phyloP scores from a whole-genome alignment of 2,797 vertebrate species.

The Saxicola maurus region DNA sequence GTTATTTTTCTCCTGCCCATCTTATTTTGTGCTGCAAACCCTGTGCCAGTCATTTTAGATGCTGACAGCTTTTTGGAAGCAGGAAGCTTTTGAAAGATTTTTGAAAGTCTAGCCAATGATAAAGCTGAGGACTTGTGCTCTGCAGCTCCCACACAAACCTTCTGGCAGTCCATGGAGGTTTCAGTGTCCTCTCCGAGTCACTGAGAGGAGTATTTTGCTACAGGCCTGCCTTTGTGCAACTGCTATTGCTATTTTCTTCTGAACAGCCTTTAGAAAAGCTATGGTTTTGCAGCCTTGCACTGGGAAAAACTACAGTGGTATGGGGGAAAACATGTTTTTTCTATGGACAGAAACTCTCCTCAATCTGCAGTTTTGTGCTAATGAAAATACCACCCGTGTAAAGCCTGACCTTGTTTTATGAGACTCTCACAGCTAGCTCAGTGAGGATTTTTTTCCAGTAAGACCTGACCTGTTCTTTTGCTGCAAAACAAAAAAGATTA shows the following conservation, averaged over 20 bases:
- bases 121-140: background rate
- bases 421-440: background rate
- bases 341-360: background rate
- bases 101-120: background rate
- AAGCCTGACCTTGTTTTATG: background rate
- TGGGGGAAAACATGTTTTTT: background rate
- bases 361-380: background rate
- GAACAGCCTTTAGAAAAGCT: background rate
- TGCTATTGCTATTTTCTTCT: background rate
- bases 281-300: background rate
- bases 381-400: background rate
- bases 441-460: background rate
- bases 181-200: conserved; percentile 7
- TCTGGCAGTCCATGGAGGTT: background rate
- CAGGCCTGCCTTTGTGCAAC: background rate
- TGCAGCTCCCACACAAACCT: conserved; percentile 1
- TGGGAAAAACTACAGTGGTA: background rate
- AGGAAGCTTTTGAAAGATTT: background rate
- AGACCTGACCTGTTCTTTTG: background rate
- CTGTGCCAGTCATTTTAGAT: background rate
- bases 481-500: background rate
- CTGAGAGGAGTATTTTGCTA: background rate
- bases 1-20: background rate
- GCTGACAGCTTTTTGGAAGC: background rate
- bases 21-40: background rate